These are phyloP conservation scores for Antheraea pernyi DNA, from an alignment of 1,140 invertebrate species.

Conservation along the genomic window DNA sequence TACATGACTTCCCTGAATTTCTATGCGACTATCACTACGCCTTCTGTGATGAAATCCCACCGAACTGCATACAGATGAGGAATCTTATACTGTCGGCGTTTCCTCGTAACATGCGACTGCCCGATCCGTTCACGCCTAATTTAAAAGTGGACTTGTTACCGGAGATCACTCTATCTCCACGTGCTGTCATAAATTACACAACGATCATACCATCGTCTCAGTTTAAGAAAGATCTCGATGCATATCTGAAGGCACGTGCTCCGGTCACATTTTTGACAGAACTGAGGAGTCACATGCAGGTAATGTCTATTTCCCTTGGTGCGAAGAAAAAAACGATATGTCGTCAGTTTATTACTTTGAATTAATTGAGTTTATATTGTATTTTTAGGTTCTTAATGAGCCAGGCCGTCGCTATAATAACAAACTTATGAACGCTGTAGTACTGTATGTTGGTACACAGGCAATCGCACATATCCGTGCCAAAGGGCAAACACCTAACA, in stretches of 20 bases:
- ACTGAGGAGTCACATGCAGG: conserved; percentile 93
- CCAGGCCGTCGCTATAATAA: conserved; percentile 97
- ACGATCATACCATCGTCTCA: conserved; percentile 91
- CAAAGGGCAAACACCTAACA: conserved; percentile 94
- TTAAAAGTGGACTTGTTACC: conserved; percentile 97
- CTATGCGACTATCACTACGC: conserved; percentile 99
- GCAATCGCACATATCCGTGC: conserved; percentile 94
- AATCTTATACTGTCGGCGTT: conserved; percentile 99
- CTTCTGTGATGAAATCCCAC: conserved; percentile 99
- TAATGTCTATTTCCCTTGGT: conserved; percentile 41
- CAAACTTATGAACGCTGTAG: conserved; percentile 96
- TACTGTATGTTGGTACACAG: conserved; percentile 98
- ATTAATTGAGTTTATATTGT: too few relatives aligned
- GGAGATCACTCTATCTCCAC: conserved; percentile 91
- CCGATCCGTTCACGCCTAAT: conserved; percentile 98
- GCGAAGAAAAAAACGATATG: background rate
- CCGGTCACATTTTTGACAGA: conserved; percentile 98
- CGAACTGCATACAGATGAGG: conserved; percentile 99
- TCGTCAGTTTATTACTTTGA: too few relatives aligned
- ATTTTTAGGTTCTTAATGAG: conserved; percentile 82
- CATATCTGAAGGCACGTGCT: conserved; percentile 95
- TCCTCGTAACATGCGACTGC: conserved; percentile 97
- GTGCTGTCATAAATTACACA: conserved; percentile 94
- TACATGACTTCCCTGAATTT: conserved; percentile 99
- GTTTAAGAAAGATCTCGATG: conserved; percentile 98